Percentiles rank a stretch among this genome's conserved stretches.
Evolutionary conservation across 2,113 vertebrate species (phyloP).

Genomic region (Cyphomyrus discorhynchus): DNA sequence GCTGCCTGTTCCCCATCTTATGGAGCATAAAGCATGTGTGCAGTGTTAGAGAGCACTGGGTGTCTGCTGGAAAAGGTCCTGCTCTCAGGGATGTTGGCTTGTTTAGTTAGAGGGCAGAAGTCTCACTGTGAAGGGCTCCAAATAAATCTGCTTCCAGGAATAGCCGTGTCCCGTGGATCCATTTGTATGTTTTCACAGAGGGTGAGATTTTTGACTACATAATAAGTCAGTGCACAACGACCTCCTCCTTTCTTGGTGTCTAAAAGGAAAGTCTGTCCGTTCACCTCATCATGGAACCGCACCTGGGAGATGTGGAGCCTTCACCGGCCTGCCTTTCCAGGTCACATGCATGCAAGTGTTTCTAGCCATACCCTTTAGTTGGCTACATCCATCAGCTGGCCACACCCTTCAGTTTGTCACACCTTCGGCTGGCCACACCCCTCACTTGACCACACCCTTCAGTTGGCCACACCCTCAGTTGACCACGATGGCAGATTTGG

Average conservation of each 20-base stretch:
- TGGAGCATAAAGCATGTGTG: not conserved
- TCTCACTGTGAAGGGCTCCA: not conserved
- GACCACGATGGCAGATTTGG: not conserved
- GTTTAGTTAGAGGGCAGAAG: not conserved
- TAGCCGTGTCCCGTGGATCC: not conserved
- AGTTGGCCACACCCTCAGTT: not conserved
- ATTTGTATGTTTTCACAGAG: not conserved
- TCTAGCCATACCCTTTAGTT: not conserved
- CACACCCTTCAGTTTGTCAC: not conserved
- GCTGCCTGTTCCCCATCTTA: not conserved
- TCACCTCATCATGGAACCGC: not conserved
- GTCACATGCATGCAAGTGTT: not conserved
- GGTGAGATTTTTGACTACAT: not conserved
- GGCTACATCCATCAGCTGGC: not conserved
- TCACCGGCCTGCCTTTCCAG: not conserved
- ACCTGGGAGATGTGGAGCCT: not conserved
- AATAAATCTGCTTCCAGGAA: not conserved
- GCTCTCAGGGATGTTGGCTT: not conserved
- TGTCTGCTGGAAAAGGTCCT: not conserved
- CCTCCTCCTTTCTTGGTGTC: not conserved
- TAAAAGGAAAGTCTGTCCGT: not conserved
- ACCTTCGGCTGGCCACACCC: not conserved
- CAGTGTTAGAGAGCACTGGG: not conserved
- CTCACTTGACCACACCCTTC: not conserved
- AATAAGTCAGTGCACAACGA: not conserved